Evolutionary conservation across 2,888 invertebrate species (phyloP), one percentile per base, ranked within the genome.

Genomic region (Campoplex nolae): DNA sequence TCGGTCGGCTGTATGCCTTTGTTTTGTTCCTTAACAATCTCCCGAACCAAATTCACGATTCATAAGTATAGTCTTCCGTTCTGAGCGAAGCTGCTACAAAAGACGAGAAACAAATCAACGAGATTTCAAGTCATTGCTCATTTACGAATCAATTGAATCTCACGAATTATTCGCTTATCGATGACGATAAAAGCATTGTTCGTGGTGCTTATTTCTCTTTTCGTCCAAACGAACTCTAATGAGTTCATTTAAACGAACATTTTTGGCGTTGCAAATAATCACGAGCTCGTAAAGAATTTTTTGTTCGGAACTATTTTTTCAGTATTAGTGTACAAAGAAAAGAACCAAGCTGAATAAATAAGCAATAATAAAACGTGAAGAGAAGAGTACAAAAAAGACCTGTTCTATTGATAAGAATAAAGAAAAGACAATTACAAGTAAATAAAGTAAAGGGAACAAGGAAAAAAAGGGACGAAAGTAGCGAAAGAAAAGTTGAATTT

Each of bases 21-120:
- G 74, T 80, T 82, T 71, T 35, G 71, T 81, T 87, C 74, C 83
- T 85, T 90, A 89, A 90, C 90, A 86, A 90, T 88, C 90, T 77
- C 85, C 90, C 91, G 90, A 92, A 92, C 91, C 90, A 90, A 92
- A 92, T 92, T 89, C 91, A 89, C 91, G 86, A 90, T 91, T 91
- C 91, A 91, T 90, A 93, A 23, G 92, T 92, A 92, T 90, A 88
- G 90, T 91, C 89, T 90, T 91, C 89, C 90, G 90, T 91, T 90
- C 86, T 88, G 90, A 83, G 89, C 91, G 88, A 89, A 90, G 89
- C 71, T 73, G 62, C 71, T 73, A 58, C 67, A 58, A 54, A 56
- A 51, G 89, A 88, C 78, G 78, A 88, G 79, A 81, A 77, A 88
- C 82, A 78, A 71, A 51, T 73, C 78, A 32, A 82, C 76, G 73